Evolutionary conservation across 2,113 vertebrate genomes (phyloP).

Genomic region (Cinclus cinclus): DNA sequence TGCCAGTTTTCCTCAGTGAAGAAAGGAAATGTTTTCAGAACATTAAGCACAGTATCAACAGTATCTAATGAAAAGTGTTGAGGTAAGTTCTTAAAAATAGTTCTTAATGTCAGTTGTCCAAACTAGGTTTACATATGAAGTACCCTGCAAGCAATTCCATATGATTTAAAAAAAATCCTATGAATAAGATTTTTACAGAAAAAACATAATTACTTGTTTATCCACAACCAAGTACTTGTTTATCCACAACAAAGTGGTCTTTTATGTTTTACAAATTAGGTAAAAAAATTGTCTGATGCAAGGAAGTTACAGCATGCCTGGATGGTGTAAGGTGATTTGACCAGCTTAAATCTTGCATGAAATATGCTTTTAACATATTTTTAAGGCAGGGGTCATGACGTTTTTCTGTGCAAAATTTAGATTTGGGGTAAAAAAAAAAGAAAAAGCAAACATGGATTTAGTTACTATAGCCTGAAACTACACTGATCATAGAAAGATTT

Average conservation of each 20-base stretch:
- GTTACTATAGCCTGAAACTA: background rate
- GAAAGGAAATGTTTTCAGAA: background rate
- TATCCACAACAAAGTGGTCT: background rate
- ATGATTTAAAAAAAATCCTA: background rate
- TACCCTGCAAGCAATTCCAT: background rate
- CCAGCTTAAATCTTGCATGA: background rate
- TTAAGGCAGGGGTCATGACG: background rate
- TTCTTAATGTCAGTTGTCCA: background rate
- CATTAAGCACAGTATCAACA: background rate
- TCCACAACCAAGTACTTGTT: background rate
- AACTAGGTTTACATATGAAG: background rate
- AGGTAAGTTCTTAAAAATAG: background rate
- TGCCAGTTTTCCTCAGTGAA: background rate
- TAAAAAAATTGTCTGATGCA: rapidly evolving
- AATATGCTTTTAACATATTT: background rate
- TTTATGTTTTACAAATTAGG: background rate
- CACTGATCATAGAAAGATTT: background rate
- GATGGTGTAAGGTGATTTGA: background rate
- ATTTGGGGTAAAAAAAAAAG: background rate
- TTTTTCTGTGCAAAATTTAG: background rate
- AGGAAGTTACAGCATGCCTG: background rate
- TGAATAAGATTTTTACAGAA: background rate
- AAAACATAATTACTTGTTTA: background rate
- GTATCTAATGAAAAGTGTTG: background rate
- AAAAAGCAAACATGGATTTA: background rate